Evolutionary conservation across 2,888 invertebrate species (phyloP), one percentile per base, ranked within the genome.

Genomic region (Matsumyia berberina): DNA sequence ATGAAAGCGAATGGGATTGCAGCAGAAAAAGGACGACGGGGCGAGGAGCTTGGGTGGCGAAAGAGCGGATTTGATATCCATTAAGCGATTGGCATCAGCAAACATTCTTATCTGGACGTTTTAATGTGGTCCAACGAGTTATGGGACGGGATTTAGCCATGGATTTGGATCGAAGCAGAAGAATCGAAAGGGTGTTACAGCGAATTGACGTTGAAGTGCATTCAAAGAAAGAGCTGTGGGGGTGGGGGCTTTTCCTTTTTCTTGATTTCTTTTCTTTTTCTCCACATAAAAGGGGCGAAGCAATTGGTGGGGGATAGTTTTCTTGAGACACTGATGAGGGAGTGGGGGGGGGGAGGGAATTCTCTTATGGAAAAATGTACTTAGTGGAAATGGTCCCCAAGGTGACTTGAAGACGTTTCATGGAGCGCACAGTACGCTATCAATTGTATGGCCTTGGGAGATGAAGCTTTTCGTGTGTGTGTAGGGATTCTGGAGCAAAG

Each of bases 21-120:
- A 44, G 4, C n/a, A 39, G 7, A n/a, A 57, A 24, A 11, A 37
- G 49, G 9, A 33, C 58, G 39, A 7, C 44, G n/a, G 53, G 11
- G 15, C 46, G n/a, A 9, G 39, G 29, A 15, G 35, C 11, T 12
- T 17, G 29, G 35, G 15, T 8, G n/a, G 24, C 15, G 57, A 12
- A 5, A 35, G 49, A 51, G 17, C 39, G 74, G 70, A 85, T 85
- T 85, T 85, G 80, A 85, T 85, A 85, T 85, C 85, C 85, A 85
- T 85, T 85, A 85, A 76, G 80, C 80, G 85, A 85, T 85, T 85
- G 85, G 85, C 85, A 85, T 76, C 80, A 62, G 66, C 70, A 79
- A 80, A 85, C 85, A 76, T 79, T 80, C 70, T 80, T 85, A 85
- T 85, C 80, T 74, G 62, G 80, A 80, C 85, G 74, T 76, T 85